Evolutionary conservation across 1,140 invertebrate species (phyloP).

Genomic region (Hormaphis cornu): DNA sequence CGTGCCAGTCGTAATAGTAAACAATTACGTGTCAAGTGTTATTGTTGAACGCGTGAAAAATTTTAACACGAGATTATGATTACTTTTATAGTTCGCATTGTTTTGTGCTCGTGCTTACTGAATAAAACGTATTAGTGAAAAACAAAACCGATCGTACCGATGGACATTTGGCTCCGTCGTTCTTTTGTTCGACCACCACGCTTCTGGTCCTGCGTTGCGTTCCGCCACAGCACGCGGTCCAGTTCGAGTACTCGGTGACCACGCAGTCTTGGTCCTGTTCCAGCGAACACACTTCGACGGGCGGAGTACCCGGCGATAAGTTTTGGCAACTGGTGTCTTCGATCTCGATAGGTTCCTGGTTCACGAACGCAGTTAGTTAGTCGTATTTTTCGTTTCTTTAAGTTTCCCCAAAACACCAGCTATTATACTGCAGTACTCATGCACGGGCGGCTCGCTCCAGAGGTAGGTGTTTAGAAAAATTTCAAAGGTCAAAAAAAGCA

Average conservation of each 20-base stretch:
- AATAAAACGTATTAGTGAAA: no score
- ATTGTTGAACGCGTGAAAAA: no score
- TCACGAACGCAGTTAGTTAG: neutral
- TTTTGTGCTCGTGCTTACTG: no score
- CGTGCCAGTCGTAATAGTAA: no score
- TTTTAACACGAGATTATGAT: no score
- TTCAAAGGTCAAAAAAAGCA: no score
- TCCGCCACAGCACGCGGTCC: constrained; percentile 39
- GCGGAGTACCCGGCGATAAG: constrained; percentile 37
- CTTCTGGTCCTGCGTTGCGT: constrained; percentile 37
- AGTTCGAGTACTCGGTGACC: constrained; percentile 40
- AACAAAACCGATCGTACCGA: no score
- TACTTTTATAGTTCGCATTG: no score
- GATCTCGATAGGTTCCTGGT: constrained; percentile 37
- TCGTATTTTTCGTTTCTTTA: neutral
- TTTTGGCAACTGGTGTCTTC: constrained; percentile 41
- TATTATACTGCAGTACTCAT: neutral
- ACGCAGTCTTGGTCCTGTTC: constrained; percentile 40
- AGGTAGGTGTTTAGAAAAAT: neutral
- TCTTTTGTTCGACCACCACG: constrained; percentile 40
- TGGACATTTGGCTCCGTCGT: constrained; percentile 40
- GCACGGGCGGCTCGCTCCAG: neutral
- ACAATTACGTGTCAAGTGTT: no score
- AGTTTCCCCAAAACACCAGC: neutral
- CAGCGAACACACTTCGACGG: constrained; percentile 38